Conservation (phyloP, 2,888 invertebrate species). For the Spialia ferax region DNA sequence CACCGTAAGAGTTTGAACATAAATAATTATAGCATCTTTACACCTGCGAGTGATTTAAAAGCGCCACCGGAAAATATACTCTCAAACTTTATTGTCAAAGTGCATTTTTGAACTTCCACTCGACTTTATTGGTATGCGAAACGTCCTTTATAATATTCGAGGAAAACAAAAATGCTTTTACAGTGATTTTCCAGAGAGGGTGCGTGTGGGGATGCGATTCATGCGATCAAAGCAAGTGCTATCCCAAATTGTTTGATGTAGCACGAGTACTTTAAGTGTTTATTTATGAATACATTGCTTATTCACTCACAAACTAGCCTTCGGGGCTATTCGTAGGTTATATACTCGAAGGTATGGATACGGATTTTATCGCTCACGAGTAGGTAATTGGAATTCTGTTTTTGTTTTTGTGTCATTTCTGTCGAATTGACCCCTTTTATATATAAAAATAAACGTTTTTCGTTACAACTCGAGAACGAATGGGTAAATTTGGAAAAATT, state of each 20-base stretch:
- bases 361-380: too few relatives aligned
- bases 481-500: too few relatives aligned
- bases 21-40: not conserved
- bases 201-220: not conserved
- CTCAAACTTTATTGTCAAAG: not conserved
- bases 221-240: slow-evolving; percentile 9
- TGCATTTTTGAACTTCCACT: slow-evolving; percentile 12
- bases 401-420: not conserved
- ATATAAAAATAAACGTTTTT: too few relatives aligned
- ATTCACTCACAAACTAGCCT: not conserved
- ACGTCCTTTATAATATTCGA: slow-evolving; percentile 4
- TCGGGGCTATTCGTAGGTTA: not conserved
- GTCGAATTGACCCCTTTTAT: too few relatives aligned
- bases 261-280: slow-evolving; percentile 22
- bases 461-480: too few relatives aligned
- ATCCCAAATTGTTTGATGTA: slow-evolving; percentile 2
- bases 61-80: not conserved
- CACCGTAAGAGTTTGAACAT: not conserved
- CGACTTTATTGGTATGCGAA: not conserved
- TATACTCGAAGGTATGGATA: not conserved
- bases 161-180: slow-evolving; percentile 4
- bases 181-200: slow-evolving; percentile 11
- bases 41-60: not conserved
- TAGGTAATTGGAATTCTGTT: too few relatives aligned
- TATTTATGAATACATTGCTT: not conserved